phyloP scores from a whole-genome alignment of 2,113 vertebrate genomes.

The Anas platyrhynchos region DNA sequence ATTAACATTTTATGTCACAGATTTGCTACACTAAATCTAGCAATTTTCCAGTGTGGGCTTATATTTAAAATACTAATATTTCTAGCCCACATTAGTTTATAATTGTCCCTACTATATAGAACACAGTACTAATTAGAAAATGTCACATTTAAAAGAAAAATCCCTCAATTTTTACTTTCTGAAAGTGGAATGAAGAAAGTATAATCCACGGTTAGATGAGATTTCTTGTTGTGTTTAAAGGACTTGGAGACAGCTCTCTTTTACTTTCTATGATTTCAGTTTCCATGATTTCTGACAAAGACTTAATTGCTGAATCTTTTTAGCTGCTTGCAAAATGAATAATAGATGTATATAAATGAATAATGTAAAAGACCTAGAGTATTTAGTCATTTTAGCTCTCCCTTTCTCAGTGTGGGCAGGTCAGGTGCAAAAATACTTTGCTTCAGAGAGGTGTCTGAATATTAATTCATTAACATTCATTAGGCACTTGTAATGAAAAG shows the following conservation, averaged over 20 bases:
- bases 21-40: conserved; percentile 11
- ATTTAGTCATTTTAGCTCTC: not conserved
- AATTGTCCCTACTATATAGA: not conserved
- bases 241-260: not conserved
- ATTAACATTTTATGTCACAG: not conserved
- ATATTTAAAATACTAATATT: conserved; percentile 24
- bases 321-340: not conserved
- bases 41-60: conserved; percentile 10
- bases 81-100: not conserved
- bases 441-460: conserved; percentile 3
- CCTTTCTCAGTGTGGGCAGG: not conserved
- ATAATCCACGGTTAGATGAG: not conserved
- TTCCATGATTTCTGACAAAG: not conserved
- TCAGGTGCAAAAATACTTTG: conserved; percentile 11
- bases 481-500: not conserved
- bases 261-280: not conserved
- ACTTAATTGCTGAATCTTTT: not conserved
- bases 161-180: not conserved
- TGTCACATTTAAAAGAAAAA: not conserved
- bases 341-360: not conserved
- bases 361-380: not conserved
- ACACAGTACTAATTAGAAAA: not conserved
- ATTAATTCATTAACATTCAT: conserved; percentile 39
- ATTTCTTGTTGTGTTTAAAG: not conserved
- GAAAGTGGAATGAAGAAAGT: not conserved